A percentile compares a stretch with the other conserved stretches of the same genome.
phyloP scores from a whole-genome alignment of 2,888 invertebrate genomes.

The Chouioia cunea region DNA sequence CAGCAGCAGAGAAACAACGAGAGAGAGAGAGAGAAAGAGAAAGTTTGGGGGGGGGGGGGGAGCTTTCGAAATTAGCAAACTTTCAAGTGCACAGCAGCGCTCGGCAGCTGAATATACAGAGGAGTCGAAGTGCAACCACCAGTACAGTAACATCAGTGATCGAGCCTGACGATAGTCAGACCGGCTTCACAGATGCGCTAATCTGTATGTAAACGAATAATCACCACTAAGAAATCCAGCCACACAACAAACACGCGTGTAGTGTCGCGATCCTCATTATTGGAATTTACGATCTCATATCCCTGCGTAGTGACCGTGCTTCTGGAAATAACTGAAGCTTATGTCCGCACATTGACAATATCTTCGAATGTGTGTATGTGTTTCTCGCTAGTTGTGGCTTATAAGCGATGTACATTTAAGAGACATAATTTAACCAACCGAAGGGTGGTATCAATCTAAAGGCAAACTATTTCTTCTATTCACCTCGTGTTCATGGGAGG shows the following conservation, averaged over 20 bases:
- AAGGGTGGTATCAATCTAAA: slow-evolving; percentile 9
- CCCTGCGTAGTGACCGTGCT: not conserved
- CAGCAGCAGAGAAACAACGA: not conserved
- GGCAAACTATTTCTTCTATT: too few species aligned
- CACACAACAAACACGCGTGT: not conserved
- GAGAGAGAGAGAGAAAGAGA: too few species aligned
- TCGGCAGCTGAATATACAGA: too few species aligned
- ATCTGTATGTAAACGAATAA: slow-evolving; percentile 33
- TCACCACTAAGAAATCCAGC: slow-evolving; percentile 6
- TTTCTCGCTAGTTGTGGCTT: slow-evolving; percentile 5
- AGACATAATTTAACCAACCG: slow-evolving; percentile 42
- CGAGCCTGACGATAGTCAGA: slow-evolving; percentile 26
- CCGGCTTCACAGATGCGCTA: slow-evolving; percentile 10
- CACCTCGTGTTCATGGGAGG: too few species aligned
- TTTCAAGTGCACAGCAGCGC: slow-evolving; percentile 9
- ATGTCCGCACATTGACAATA: slow-evolving; percentile 34
- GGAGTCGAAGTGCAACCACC: not conserved
- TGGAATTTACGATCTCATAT: slow-evolving; percentile 42
- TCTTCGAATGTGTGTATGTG: slow-evolving; percentile 38
- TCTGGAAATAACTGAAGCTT: slow-evolving; percentile 9
- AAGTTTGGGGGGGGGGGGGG: too few species aligned
- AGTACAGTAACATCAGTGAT: slow-evolving; percentile 30
- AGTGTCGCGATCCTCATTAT: slow-evolving; percentile 30
- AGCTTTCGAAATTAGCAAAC: slow-evolving; percentile 34
- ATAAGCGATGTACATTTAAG: slow-evolving; percentile 43